Evolutionary conservation across 1,140 invertebrate species (phyloP).

Genomic region (Aphelinus certus): DNA sequence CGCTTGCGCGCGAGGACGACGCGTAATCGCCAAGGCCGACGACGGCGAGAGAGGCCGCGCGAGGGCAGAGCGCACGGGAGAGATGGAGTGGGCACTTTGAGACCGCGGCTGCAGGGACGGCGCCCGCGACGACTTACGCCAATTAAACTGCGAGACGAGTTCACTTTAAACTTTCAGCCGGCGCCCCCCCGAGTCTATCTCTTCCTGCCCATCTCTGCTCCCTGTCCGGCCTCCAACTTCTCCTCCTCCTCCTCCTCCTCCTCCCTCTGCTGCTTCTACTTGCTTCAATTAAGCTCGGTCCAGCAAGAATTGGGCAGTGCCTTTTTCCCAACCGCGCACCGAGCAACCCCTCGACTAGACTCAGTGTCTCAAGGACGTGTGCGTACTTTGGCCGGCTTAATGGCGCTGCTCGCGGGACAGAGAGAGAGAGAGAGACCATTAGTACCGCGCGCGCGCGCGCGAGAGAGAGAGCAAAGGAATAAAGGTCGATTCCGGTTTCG

Average conservation of each 20-base stretch:
- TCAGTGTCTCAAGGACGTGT: no score
- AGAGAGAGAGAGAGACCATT: no score
- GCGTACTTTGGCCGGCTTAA: no score
- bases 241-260: neutral
- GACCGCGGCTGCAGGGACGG: neutral
- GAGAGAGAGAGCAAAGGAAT: no score
- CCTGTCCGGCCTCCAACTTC: no score
- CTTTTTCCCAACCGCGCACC: neutral
- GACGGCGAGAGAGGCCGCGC: neutral
- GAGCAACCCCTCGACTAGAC: no score
- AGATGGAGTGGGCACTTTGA: neutral
- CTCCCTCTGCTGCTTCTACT: neutral
- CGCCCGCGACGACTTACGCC: conserved; percentile 8
- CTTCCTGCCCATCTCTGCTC: neutral
- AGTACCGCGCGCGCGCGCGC: no score
- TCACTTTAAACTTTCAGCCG: conserved; percentile 34
- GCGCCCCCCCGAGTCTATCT: conserved; percentile 24
- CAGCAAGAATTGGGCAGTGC: neutral
- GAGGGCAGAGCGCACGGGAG: neutral
- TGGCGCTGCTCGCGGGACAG: no score
- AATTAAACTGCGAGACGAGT: conserved; percentile 33
- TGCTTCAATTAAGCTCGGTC: conserved; percentile 22
- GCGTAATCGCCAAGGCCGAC: conserved; percentile 1
- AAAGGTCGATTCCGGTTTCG: no score
- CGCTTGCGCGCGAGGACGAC: neutral